phyloP scores from a whole-genome alignment of 2,888 invertebrate species.

The Volucella zonaria region DNA sequence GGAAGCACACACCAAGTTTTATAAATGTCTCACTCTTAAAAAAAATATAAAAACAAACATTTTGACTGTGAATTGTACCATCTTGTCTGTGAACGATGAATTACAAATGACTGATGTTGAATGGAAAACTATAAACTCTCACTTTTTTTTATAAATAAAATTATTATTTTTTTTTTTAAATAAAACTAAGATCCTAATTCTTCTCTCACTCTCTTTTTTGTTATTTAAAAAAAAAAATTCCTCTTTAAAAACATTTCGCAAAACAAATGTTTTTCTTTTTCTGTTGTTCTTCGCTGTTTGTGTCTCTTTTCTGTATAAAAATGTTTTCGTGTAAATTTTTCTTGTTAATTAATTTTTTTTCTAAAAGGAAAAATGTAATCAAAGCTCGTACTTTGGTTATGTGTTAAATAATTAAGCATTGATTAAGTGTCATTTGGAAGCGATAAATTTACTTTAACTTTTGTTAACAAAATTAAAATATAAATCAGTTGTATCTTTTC shows the following conservation, averaged over 20 bases:
- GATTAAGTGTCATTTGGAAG: constrained; percentile 57
- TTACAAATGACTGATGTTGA: constrained; percentile 44
- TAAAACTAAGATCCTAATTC: constrained; percentile 72
- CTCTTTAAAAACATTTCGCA: constrained; percentile 36
- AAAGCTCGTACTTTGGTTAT: constrained; percentile 45
- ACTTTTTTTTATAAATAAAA: constrained; percentile 41
- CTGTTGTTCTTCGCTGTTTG: constrained; percentile 52
- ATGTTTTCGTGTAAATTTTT: constrained; percentile 63
- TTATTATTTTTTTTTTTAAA: constrained; percentile 26
- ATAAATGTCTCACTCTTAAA: constrained; percentile 31
- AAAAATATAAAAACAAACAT: constrained; percentile 15
- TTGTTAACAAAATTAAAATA: constrained; percentile 46
- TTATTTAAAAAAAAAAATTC: constrained; percentile 2
- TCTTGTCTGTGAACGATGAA: constrained; percentile 50
- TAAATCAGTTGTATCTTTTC: constrained; percentile 45
- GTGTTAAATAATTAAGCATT: constrained; percentile 32
- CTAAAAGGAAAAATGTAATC: constrained; percentile 28
- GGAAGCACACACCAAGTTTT: constrained; percentile 37
- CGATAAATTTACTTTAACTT: constrained; percentile 48
- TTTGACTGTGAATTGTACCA: constrained; percentile 46
- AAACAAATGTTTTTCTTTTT: constrained; percentile 36
- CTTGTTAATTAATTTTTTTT: constrained; percentile 14
- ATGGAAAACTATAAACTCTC: constrained; percentile 33
- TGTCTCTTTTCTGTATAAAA: constrained; percentile 76
- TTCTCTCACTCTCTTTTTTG: constrained; percentile 77